Evolutionary conservation across 2,113 vertebrate genomes (phyloP).

Genomic region (Phylloscopus whistleri): DNA sequence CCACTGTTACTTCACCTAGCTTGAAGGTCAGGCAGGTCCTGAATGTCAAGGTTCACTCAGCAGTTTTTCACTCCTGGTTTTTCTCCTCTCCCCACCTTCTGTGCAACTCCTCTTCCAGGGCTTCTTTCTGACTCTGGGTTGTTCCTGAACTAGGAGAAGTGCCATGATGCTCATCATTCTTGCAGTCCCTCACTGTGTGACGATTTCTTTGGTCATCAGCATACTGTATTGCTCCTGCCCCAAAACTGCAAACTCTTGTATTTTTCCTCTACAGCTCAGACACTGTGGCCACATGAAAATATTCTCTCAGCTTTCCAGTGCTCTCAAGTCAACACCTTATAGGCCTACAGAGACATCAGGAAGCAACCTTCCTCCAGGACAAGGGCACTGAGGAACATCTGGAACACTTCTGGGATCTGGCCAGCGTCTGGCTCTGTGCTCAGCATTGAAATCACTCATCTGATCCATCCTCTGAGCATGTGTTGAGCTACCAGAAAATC

Average conservation of each 20-base stretch:
- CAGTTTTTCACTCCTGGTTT: not conserved
- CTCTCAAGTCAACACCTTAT: not conserved
- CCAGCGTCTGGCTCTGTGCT: not conserved
- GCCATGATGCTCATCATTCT: not conserved
- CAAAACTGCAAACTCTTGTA: not conserved
- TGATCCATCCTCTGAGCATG: not conserved
- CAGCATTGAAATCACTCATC: not conserved
- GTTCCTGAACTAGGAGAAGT: not conserved
- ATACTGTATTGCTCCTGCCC: not conserved
- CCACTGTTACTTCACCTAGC: not conserved
- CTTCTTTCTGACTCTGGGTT: not conserved
- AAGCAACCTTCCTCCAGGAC: rapidly evolving
- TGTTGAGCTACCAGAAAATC: not conserved
- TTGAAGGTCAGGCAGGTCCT: not conserved
- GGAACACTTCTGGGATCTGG: not conserved
- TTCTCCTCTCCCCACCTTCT: not conserved
- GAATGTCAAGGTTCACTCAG: not conserved
- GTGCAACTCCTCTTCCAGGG: not conserved
- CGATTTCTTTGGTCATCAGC: not conserved
- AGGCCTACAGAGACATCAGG: not conserved
- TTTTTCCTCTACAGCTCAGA: not conserved
- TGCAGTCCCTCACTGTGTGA: not conserved
- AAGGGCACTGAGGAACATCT: not conserved
- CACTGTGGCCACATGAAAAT: not conserved
- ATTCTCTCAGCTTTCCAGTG: not conserved